Percentiles rank a stretch among this genome's conserved stretches.
Evolutionary conservation across 2,797 vertebrate genomes (phyloP).

Genomic region (Coreius guichenoti): DNA sequence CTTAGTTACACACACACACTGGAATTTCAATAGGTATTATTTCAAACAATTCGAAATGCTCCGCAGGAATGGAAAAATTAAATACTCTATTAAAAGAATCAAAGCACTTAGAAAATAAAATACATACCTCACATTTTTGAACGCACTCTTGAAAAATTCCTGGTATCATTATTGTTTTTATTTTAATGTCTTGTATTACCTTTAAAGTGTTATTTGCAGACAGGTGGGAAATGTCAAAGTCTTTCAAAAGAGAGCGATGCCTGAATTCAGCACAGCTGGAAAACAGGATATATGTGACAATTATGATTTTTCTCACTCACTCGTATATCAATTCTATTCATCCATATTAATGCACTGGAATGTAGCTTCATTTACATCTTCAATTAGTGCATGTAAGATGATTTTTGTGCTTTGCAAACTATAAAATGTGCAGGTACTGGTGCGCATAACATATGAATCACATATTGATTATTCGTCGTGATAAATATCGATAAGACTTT

Average conservation of each 20-base stretch:
- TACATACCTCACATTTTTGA: not conserved
- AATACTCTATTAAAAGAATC: slow-evolving; percentile 13
- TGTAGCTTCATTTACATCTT: slow-evolving; percentile 31
- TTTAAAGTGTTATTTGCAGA: not conserved
- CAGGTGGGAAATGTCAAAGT: slow-evolving; percentile 5
- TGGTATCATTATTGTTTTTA: not conserved
- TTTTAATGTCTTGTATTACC: not conserved
- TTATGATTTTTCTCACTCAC: not conserved
- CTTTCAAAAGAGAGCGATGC: slow-evolving; percentile 26
- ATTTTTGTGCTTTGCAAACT: slow-evolving; percentile 42
- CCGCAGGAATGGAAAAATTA: not conserved
- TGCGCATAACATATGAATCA: slow-evolving; percentile 32
- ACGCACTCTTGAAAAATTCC: not conserved
- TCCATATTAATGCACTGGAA: slow-evolving; percentile 28
- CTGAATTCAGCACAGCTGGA: slow-evolving; percentile 51
- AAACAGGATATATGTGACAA: slow-evolving; percentile 12
- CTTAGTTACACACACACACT: not conserved
- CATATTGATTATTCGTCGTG: slow-evolving; percentile 13
- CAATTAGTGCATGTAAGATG: slow-evolving; percentile 30
- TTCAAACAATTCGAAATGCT: not conserved
- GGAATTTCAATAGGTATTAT: slow-evolving; percentile 17
- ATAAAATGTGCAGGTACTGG: slow-evolving; percentile 23
- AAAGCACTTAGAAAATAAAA: not conserved
- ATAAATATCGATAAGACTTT: slow-evolving; percentile 39
- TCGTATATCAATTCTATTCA: slow-evolving; percentile 1